Evolutionary conservation across 2,113 vertebrate genomes (phyloP).

Genomic region (Microcebus griseorufus): DNA sequence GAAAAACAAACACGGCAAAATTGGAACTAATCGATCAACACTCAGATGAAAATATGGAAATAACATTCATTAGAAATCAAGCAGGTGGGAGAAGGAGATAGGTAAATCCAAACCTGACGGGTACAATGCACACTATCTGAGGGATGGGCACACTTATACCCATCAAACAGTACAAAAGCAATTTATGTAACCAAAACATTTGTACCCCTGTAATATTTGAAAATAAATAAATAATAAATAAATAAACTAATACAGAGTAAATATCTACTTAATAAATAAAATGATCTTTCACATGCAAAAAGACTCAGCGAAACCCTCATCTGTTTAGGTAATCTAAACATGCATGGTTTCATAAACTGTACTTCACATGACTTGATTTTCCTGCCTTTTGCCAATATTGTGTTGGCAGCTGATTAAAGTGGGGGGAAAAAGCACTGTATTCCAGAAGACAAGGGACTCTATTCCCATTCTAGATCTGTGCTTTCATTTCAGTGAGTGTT

Average conservation of each 20-base stretch:
- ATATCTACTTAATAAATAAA: not conserved
- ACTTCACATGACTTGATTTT: not conserved
- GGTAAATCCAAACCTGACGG: too few relatives aligned
- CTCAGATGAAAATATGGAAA: too few relatives aligned
- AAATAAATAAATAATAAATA: too few relatives aligned
- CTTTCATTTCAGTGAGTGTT: not conserved
- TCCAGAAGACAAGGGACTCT: not conserved
- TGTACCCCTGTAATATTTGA: too few relatives aligned
- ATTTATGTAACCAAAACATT: too few relatives aligned
- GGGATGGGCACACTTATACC: too few relatives aligned
- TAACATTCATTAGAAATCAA: too few relatives aligned
- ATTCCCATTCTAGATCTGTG: not conserved
- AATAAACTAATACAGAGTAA: not conserved
- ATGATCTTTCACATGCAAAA: not conserved
- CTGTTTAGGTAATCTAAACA: not conserved
- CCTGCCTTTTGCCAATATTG: not conserved
- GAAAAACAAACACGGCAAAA: too few relatives aligned
- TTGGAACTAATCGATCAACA: too few relatives aligned
- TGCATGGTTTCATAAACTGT: rapidly evolving
- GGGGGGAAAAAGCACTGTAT: not conserved
- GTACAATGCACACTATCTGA: too few relatives aligned
- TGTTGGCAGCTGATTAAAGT: not conserved
- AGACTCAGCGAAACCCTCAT: not conserved
- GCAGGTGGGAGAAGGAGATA: too few relatives aligned
- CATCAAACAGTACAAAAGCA: too few relatives aligned